These are phyloP conservation scores for Palythoa caribaeorum DNA, from an alignment of 92 coral and sea anemone genomes.

Conservation along the genomic window DNA sequence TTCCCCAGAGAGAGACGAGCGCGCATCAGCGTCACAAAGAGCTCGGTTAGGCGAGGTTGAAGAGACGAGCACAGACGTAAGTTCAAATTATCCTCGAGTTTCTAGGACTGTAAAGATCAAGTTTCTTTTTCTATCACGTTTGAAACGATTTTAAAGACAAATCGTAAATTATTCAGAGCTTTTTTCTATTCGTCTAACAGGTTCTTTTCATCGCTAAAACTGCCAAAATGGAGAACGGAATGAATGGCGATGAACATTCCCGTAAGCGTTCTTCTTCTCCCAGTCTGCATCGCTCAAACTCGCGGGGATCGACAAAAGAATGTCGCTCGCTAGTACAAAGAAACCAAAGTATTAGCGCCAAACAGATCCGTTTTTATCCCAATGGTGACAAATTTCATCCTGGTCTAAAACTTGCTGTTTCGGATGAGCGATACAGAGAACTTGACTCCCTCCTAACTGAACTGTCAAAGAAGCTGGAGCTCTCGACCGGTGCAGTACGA, in stretches of 20 bases:
- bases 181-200: constrained; percentile 48
- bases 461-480: constrained; percentile 87
- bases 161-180: constrained; percentile 71
- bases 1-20: constrained; percentile 74
- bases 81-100: not conserved
- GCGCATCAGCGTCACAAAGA: constrained; percentile 77
- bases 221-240: constrained; percentile 90
- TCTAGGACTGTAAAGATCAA: not conserved
- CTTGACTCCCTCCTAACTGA: constrained; percentile 92
- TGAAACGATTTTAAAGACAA: constrained; percentile 49
- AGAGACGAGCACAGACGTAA: constrained; percentile 62
- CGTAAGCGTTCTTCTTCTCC: constrained; percentile 86
- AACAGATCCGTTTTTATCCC: constrained; percentile 95
- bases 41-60: constrained; percentile 79
- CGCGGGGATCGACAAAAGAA: constrained; percentile 88
- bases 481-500: constrained; percentile 75
- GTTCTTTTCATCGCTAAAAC: constrained; percentile 38
- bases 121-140: constrained; percentile 24
- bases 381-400: constrained; percentile 94
- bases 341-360: constrained; percentile 96
- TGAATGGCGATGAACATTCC: constrained; percentile 92
- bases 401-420: constrained; percentile 96
- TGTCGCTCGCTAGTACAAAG: constrained; percentile 92
- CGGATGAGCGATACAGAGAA: constrained; percentile 95
- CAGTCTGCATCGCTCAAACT: constrained; percentile 86